These are phyloP conservation scores for Uropsilus gracilis DNA, from an alignment of 2,113 vertebrate genomes.

Conservation along the genomic window DNA sequence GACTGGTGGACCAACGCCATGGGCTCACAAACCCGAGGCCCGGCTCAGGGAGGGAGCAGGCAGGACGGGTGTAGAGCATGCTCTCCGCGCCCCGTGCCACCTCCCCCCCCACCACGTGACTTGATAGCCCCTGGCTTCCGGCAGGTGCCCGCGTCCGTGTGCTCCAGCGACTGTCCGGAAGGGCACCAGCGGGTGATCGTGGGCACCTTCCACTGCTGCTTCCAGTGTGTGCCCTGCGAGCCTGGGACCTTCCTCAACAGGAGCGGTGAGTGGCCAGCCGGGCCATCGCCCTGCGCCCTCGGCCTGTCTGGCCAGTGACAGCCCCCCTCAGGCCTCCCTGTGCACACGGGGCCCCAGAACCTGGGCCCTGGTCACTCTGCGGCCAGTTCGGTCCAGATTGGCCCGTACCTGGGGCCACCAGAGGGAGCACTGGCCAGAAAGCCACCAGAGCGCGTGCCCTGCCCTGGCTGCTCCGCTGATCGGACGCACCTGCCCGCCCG, in stretches of 20 bases:
- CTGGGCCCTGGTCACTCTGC: not conserved
- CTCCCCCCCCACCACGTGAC: not conserved
- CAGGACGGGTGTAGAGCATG: not conserved
- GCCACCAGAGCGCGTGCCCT: too few species aligned
- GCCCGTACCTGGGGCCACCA: not conserved
- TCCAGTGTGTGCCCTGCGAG: constrained; percentile 85
- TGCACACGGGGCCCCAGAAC: not conserved
- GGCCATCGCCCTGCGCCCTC: rapidly evolving
- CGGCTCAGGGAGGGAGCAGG: not conserved
- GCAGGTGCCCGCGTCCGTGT: constrained; percentile 82
- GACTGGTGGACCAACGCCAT: not conserved
- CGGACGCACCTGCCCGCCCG: too few species aligned
- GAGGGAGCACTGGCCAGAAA: not conserved
- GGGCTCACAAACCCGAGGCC: not conserved
- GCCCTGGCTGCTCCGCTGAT: too few species aligned
- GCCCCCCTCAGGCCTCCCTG: not conserved
- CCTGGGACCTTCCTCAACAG: constrained; percentile 87
- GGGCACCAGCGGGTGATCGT: constrained; percentile 73
- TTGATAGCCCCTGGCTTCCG: not conserved
- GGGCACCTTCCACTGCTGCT: constrained; percentile 87
- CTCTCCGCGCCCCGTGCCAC: not conserved
- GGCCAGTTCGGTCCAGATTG: not conserved
- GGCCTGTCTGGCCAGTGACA: not conserved
- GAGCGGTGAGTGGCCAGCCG: constrained; percentile 83
- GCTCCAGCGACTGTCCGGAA: constrained; percentile 62